Evolutionary conservation across 2,888 invertebrate genomes (phyloP), one percentile per base, ranked within the genome.

Genomic region (Polyommatus icarus): DNA sequence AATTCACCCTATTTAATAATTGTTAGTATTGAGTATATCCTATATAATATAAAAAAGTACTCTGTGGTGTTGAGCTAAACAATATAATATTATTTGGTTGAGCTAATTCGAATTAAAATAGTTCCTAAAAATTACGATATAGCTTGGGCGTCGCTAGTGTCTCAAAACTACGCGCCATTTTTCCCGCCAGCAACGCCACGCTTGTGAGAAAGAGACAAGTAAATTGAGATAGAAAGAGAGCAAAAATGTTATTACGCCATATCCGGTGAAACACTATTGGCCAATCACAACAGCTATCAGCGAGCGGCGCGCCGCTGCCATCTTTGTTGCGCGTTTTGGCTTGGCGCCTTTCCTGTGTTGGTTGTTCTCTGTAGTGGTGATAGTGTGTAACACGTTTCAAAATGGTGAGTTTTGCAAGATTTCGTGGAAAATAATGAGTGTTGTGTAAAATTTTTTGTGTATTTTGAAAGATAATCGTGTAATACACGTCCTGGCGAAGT

Each of bases 361-460:
- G 88, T 91, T 90, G 89, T 88, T 90, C 90, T 85, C 85, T 89
- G 87, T 90, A 90, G 89, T 91, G 85, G 89, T 90, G 87, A 88
- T 92, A 90, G 92, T 91, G 91, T 88, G 88, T 90, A 91, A 92
- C 93, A 92, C 93, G 93, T 94, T 91, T 91, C 91, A 92, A 94
- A 93, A 94, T 94, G 94, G 94, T 94, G 92, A 94, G 94, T 93
- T 93, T 92, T 92, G 85, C 91, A 92, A 94, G 94, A 91, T 90
- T 92, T 91, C 84, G 88, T 88, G 88, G 85, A 90, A 91, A 87
- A 81, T 83, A 84, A 83, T 85, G 79, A 78, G 82, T 85, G 81
- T 87, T 87, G 87, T 86, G 81, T 79, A 81, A 84, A 82, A 88
- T 85, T 89, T 86, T 84, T 83, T 84, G 87, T 90, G 88, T 86